A percentile compares a stretch with the other conserved stretches of the same genome.
Evolutionary conservation across 2,888 invertebrate genomes (phyloP).

Genomic region (Acleris laterana): DNA sequence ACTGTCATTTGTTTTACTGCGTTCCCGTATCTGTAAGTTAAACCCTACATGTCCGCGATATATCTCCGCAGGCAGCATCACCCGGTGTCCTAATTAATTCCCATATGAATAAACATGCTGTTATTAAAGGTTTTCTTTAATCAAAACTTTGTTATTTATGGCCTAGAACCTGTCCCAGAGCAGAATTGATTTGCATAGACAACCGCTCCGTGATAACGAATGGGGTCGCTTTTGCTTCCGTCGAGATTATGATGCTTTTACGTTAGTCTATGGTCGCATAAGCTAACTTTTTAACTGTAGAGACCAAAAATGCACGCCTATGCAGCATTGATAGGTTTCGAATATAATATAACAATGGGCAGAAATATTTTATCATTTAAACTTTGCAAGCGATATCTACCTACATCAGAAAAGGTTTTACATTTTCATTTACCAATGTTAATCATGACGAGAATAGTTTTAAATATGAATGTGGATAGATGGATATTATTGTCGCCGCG

Average conservation of each 20-base stretch:
- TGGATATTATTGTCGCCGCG: too few species aligned
- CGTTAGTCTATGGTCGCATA: slow-evolving; percentile 8
- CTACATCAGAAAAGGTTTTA: too few species aligned
- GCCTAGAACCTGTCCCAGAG: slow-evolving; percentile 23
- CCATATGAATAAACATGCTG: slow-evolving; percentile 37
- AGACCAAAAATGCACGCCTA: too few species aligned
- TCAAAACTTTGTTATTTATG: slow-evolving; percentile 38
- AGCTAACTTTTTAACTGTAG: not conserved
- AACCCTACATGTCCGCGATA: slow-evolving; percentile 5
- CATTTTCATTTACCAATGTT: too few species aligned
- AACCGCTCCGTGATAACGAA: slow-evolving; percentile 31
- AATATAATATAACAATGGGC: too few species aligned
- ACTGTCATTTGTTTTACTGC: too few species aligned
- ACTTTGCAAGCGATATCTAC: too few species aligned
- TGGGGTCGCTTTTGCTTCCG: slow-evolving; percentile 28
- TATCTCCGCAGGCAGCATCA: slow-evolving; percentile 8
- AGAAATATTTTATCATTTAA: too few species aligned
- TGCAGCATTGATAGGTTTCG: too few species aligned
- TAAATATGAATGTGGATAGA: too few species aligned
- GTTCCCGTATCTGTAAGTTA: too few species aligned
- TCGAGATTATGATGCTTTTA: slow-evolving; percentile 20
- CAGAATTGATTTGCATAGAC: slow-evolving; percentile 33
- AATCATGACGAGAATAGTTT: too few species aligned
- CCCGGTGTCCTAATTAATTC: slow-evolving; percentile 30
- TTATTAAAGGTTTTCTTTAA: slow-evolving; percentile 38